Percentiles rank a stretch among this genome's conserved stretches.
Evolutionary conservation across 2,888 invertebrate genomes (phyloP).

Genomic region (Eretmocerus hayati): DNA sequence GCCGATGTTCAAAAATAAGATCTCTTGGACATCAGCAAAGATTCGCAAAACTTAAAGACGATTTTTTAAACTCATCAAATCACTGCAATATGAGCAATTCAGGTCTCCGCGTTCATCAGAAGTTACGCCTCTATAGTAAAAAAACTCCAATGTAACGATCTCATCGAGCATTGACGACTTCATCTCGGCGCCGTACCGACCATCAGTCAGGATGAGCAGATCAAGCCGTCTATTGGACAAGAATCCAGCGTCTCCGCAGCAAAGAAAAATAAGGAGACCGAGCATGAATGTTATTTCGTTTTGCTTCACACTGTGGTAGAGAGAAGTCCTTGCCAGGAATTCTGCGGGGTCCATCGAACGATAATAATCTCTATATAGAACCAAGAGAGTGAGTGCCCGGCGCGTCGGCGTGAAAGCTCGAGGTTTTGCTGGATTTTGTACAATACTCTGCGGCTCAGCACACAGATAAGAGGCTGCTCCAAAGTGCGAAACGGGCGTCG

Average conservation of each 20-base stretch:
- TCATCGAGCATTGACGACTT: background rate
- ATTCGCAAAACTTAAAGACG: no score
- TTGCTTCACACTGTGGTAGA: background rate
- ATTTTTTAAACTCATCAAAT: no score
- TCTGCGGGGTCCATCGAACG: constrained; percentile 15
- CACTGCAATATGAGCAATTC: no score
- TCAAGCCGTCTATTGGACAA: background rate
- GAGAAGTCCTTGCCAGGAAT: constrained; percentile 30
- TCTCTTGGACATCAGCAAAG: no score
- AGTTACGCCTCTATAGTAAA: no score
- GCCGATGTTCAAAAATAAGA: no score
- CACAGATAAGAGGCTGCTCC: no score
- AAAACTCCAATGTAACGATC: no score
- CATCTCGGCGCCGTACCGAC: constrained; percentile 4
- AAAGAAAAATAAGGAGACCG: background rate
- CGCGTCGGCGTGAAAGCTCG: constrained; percentile 28
- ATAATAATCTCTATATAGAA: constrained; percentile 16
- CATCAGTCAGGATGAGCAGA: background rate
- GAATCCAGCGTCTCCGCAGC: background rate
- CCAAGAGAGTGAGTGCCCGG: constrained; percentile 14
- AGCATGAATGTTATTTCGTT: no score
- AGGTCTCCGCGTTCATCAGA: no score
- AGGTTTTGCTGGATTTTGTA: no score
- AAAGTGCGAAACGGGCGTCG: no score
- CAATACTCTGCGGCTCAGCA: constrained; percentile 23